Evolutionary conservation across 2,797 vertebrate species (phyloP).

Genomic region (Amazona finschi): DNA sequence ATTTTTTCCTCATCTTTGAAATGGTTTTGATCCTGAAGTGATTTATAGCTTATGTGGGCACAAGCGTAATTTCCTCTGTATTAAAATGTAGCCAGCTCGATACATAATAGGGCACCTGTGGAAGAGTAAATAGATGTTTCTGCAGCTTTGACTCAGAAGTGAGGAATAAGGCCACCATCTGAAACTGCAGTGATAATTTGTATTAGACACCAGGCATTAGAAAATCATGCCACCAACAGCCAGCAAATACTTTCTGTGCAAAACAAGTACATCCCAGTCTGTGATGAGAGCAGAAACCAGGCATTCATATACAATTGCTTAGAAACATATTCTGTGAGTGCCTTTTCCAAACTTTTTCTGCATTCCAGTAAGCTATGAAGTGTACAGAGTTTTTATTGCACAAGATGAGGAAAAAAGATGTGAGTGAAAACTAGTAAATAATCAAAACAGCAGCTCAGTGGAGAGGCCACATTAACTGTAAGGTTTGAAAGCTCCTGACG

Average conservation of each 20-base stretch:
- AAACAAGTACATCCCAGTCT: not conserved
- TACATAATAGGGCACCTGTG: not conserved
- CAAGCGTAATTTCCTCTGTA: not conserved
- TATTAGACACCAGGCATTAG: not conserved
- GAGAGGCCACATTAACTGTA: not conserved
- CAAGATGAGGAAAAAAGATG: not conserved
- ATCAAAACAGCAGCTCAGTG: not conserved
- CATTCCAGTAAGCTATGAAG: not conserved
- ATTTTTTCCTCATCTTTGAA: not conserved
- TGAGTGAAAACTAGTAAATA: not conserved
- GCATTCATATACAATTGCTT: not conserved
- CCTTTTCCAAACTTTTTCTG: not conserved
- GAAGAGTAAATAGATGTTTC: not conserved
- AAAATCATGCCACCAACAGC: not conserved
- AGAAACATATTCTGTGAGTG: not conserved
- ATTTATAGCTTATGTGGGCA: not conserved
- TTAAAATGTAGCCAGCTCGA: not conserved
- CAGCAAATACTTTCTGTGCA: not conserved
- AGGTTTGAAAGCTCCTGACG: not conserved
- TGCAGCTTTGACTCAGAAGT: not conserved
- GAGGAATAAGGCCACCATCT: not conserved
- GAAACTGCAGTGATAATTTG: not conserved
- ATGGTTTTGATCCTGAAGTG: not conserved
- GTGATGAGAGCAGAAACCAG: not conserved
- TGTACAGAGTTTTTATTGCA: not conserved